Base-by-base conservation (phyloP, 2,797 vertebrate genomes). In the Myiothlypis chrysogaster region DNA sequence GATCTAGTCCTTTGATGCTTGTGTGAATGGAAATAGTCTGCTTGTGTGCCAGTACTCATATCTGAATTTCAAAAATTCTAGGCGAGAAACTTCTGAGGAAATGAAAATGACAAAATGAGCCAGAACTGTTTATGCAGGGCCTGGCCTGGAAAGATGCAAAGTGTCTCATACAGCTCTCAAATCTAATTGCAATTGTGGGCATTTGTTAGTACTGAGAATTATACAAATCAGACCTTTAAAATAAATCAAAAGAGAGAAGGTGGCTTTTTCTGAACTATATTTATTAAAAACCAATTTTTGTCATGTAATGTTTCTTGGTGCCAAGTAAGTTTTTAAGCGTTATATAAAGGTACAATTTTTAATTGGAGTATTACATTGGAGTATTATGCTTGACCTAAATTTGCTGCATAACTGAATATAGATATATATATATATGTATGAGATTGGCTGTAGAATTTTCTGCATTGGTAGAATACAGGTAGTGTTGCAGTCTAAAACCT, bases 1-100 rank as follows among this genome's bases (percentile, higher is more conserved):
- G 71, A 87, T 65, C 65, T 56, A 82, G 73, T 95, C 72, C 84
- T 90, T 90, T 92, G 93, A 92, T 92, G 68, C 83, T 97, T 94
- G 61, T 96, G 72, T 75, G 56, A 85, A 71, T 60, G 17, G 47
- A 68, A 79, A 49, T 66, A 49, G 34, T 37, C 55, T 78, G n/a
- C 3, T 4, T 56, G 28, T 84, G 43, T 87, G 63, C 35, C 59
- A 55, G 52, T 43, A 43, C 46, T 89, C 24, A 2, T 64, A 85
- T 22, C 41, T 70, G 71, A 89, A 80, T 85, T 91, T 77, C 60
- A 57, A 39, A 83, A 85, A 83, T 82, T 59, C 47, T 64, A 43
- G 41, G 39, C 73, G 59, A 79, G 78, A 76, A 93, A 59, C 18
- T 84, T 87, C 18, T 72, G 43, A 32, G 34, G 79, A 81, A 82